Evolutionary conservation across 1,140 invertebrate genomes (phyloP).

Genomic region (Diachasma alloeum): DNA sequence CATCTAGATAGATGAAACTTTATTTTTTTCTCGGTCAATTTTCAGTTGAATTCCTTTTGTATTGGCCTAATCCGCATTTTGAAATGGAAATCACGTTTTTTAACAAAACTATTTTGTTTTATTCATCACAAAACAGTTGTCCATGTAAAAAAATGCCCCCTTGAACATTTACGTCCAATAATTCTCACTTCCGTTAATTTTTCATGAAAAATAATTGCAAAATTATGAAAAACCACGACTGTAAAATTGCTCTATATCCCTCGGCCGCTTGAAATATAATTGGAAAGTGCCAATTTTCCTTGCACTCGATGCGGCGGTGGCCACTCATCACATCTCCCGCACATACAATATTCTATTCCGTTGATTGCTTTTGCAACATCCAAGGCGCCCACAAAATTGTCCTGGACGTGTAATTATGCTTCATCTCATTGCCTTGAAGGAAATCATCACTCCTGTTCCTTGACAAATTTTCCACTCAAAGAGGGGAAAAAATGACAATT

Average conservation of each 20-base stretch:
- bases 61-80: no score
- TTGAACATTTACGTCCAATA: no score
- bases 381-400: neutral
- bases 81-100: no score
- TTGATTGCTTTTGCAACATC: slow-evolving; percentile 8
- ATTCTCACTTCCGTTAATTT: no score
- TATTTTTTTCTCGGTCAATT: no score
- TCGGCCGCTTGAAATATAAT: neutral
- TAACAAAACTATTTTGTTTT: no score
- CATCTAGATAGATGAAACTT: no score
- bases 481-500: neutral
- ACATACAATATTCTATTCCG: neutral
- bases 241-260: neutral
- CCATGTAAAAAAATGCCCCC: no score
- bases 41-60: no score
- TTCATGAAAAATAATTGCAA: neutral
- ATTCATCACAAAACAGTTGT: no score
- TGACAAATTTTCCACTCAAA: neutral
- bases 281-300: slow-evolving; percentile 1
- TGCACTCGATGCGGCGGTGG: neutral
- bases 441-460: neutral
- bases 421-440: neutral
- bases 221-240: neutral
- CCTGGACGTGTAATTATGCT: neutral
- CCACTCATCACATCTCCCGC: neutral